Evolutionary conservation across 2,113 vertebrate species (phyloP).

Genomic region (Falco punctatus): DNA sequence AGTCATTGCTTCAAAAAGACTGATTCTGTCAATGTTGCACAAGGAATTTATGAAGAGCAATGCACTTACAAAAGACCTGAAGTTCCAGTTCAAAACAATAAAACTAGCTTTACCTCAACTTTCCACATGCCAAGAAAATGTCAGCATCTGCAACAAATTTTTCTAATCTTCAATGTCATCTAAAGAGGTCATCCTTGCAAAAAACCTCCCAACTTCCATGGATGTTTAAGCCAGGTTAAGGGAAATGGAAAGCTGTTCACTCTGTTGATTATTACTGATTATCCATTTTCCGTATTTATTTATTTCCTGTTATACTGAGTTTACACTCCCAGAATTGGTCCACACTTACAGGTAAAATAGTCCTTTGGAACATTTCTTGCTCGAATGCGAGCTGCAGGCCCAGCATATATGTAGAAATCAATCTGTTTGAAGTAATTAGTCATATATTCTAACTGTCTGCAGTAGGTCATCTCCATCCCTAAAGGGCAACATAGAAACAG

Average conservation of each 20-base stretch:
- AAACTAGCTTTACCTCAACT: background rate
- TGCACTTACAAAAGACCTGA: background rate
- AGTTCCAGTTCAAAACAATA: background rate
- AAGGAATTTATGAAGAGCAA: background rate
- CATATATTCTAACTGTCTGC: constrained; percentile 79
- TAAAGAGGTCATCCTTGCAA: background rate
- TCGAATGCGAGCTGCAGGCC: constrained; percentile 87
- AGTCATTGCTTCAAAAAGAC: background rate
- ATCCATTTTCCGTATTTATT: background rate
- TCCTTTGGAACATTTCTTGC: constrained; percentile 77
- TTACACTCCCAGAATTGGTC: background rate
- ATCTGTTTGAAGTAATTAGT: constrained; percentile 75
- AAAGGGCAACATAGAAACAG: constrained; percentile 4
- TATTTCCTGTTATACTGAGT: background rate
- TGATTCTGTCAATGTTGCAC: background rate
- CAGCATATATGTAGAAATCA: constrained; percentile 83
- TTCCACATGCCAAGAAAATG: background rate
- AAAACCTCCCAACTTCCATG: background rate
- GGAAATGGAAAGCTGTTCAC: background rate
- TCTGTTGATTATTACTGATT: background rate
- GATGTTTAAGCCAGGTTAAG: background rate
- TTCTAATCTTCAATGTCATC: background rate
- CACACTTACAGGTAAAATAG: constrained; percentile 86
- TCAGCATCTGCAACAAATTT: background rate
- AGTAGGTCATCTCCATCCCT: constrained; percentile 94